Evolutionary conservation across 2,888 invertebrate species (phyloP).

Genomic region (Clitarchus hookeri): DNA sequence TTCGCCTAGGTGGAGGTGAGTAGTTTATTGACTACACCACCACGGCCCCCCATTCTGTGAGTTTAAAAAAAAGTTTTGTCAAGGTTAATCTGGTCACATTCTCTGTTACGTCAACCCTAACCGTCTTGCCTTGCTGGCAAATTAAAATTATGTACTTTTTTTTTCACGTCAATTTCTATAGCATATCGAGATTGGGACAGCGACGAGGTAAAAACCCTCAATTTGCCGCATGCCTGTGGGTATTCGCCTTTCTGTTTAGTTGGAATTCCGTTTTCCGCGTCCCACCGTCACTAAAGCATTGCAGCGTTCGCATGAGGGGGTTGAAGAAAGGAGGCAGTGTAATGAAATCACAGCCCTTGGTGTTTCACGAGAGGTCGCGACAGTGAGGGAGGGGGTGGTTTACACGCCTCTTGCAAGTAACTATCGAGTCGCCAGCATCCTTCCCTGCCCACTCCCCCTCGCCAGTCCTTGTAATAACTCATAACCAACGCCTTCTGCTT

Average conservation of each 20-base stretch:
- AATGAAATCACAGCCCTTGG: slow-evolving; percentile 14
- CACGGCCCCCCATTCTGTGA: no score
- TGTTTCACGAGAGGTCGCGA: no score
- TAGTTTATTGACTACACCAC: no score
- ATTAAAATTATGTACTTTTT: no score
- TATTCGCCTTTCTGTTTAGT: background rate
- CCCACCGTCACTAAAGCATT: background rate
- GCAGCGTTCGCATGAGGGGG: background rate
- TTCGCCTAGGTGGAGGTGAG: no score
- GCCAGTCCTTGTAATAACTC: background rate
- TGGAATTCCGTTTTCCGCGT: background rate
- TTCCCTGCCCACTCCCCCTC: no score
- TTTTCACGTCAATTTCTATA: no score
- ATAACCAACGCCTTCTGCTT: slow-evolving; percentile 14
- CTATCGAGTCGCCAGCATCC: background rate
- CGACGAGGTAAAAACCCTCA: background rate
- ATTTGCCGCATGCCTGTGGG: background rate
- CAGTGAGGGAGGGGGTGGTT: background rate
- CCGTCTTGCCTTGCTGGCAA: no score
- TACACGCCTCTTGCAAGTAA: slow-evolving; percentile 4
- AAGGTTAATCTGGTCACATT: no score
- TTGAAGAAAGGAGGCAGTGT: background rate
- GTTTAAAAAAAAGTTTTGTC: no score
- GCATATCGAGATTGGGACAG: background rate
- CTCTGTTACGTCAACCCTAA: no score